Evolutionary conservation across 2,113 vertebrate species (phyloP).

Genomic region (Eublepharis macularius): DNA sequence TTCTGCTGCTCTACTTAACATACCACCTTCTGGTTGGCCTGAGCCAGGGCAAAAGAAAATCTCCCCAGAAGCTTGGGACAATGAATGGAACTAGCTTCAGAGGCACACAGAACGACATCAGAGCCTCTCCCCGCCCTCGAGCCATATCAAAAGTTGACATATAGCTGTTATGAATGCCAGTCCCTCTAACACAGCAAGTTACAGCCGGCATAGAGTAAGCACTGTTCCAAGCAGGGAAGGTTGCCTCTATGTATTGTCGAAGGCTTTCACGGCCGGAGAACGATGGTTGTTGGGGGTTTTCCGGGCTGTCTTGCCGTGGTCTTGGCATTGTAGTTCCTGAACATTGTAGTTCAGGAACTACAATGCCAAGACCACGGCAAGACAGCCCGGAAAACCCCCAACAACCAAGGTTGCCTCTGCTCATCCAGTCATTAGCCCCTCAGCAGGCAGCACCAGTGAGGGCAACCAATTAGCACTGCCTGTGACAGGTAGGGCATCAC

Average conservation of each 20-base stretch:
- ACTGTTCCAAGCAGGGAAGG: neutral
- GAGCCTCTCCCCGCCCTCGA: neutral
- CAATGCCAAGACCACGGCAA: no score
- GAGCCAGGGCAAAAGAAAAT: neutral
- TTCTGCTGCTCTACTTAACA: no score
- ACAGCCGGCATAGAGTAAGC: neutral
- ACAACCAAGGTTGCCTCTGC: slow-evolving; percentile 21
- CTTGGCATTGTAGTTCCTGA: no score
- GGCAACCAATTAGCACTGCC: slow-evolving; percentile 28
- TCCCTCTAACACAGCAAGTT: slow-evolving; percentile 5
- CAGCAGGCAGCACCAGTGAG: slow-evolving; percentile 34
- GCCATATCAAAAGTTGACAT: neutral
- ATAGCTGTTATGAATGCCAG: neutral
- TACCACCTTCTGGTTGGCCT: neutral
- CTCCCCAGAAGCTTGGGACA: neutral
- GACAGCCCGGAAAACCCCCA: no score
- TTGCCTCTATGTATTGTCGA: no score
- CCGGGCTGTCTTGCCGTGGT: no score
- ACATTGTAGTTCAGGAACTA: no score
- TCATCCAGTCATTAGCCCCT: slow-evolving; percentile 28
- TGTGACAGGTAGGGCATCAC: slow-evolving; percentile 37
- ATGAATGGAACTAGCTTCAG: neutral
- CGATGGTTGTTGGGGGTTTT: no score
- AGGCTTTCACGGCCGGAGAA: no score
- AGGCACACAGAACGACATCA: neutral